Conservation (phyloP, 2,888 invertebrate genomes). For the Mechanitis mazaeus region DNA sequence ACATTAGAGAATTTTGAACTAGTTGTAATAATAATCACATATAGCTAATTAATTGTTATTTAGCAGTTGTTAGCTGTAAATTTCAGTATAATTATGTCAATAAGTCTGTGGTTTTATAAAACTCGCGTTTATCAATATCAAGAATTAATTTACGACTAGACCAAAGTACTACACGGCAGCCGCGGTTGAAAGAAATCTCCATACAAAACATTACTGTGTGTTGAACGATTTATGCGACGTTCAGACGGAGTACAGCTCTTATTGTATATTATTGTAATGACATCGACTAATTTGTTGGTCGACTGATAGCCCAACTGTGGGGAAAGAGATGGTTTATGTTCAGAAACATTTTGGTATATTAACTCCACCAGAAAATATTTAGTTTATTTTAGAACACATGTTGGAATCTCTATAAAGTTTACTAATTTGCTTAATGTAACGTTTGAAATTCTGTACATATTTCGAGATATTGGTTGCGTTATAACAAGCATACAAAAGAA, state of each 20-base stretch:
- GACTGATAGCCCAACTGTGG: slow-evolving; percentile 70
- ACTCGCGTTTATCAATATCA: slow-evolving; percentile 60
- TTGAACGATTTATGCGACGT: slow-evolving; percentile 74
- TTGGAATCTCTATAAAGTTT: background rate
- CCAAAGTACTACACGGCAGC: slow-evolving; percentile 65
- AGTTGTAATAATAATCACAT: too few species aligned
- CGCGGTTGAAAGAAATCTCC: slow-evolving; percentile 75
- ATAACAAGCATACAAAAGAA: too few species aligned
- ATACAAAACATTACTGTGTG: slow-evolving; percentile 75
- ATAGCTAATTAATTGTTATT: too few species aligned
- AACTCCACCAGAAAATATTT: slow-evolving; percentile 38
- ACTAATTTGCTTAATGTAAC: background rate
- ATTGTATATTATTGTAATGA: slow-evolving; percentile 76
- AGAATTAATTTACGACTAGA: slow-evolving; percentile 71
- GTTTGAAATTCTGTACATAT: too few species aligned
- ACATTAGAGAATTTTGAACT: slow-evolving; percentile 6
- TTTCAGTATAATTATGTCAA: slow-evolving; percentile 33
- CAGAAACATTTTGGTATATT: slow-evolving; percentile 53
- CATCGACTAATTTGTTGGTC: slow-evolving; percentile 74
- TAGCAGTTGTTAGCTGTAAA: too few species aligned
- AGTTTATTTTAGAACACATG: slow-evolving; percentile 18
- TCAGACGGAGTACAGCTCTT: slow-evolving; percentile 58
- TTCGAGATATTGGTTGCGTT: too few species aligned
- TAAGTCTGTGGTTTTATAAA: slow-evolving; percentile 34
- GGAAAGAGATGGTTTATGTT: slow-evolving; percentile 66